A percentile compares a stretch with the other conserved stretches of the same genome.
Conservation (phyloP, 2,797 vertebrate species). For the Adrianichthys oophorus region DNA sequence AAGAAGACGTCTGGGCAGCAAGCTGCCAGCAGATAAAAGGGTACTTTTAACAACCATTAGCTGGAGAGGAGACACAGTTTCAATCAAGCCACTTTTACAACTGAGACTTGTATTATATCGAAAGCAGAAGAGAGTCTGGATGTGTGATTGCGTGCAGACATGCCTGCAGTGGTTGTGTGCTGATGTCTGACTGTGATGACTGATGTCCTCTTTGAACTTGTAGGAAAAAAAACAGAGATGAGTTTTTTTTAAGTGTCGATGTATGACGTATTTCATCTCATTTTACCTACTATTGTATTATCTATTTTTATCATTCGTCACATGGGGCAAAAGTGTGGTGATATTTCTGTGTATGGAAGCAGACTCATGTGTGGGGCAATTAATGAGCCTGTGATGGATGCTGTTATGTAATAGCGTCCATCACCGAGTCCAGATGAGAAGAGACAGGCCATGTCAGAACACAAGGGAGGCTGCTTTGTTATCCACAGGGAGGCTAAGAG, state of each 20-base stretch:
- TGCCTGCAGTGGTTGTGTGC: slow-evolving; percentile 10
- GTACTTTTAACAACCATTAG: slow-evolving; percentile 53
- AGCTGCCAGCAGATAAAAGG: slow-evolving; percentile 45
- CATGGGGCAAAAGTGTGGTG: slow-evolving; percentile 22
- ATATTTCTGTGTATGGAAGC: slow-evolving; percentile 13
- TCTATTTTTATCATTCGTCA: slow-evolving; percentile 7
- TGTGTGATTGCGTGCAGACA: slow-evolving; percentile 4
- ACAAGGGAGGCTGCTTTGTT: slow-evolving; percentile 55
- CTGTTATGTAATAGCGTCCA: slow-evolving; percentile 61
- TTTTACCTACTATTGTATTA: slow-evolving; percentile 18
- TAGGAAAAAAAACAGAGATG: slow-evolving; percentile 6
- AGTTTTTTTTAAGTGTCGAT: not conserved
- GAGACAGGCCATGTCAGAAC: slow-evolving; percentile 67
- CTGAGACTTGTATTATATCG: slow-evolving; percentile 27
- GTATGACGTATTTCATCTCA: slow-evolving; percentile 33
- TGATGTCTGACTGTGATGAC: slow-evolving; percentile 9
- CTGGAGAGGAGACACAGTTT: slow-evolving; percentile 31
- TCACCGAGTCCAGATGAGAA: slow-evolving; percentile 64
- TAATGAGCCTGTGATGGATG: slow-evolving; percentile 63
- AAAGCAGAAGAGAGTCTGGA: slow-evolving; percentile 10
- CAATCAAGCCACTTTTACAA: slow-evolving; percentile 39
- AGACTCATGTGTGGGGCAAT: slow-evolving; percentile 24
- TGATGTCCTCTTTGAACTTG: slow-evolving; percentile 15
- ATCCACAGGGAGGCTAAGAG: slow-evolving; percentile 41
- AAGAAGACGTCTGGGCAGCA: slow-evolving; percentile 23